Percentiles rank a stretch among this genome's conserved stretches.
These are phyloP conservation scores for Phalera bucephala DNA, from an alignment of 2,888 invertebrate species.

Conservation along the genomic window DNA sequence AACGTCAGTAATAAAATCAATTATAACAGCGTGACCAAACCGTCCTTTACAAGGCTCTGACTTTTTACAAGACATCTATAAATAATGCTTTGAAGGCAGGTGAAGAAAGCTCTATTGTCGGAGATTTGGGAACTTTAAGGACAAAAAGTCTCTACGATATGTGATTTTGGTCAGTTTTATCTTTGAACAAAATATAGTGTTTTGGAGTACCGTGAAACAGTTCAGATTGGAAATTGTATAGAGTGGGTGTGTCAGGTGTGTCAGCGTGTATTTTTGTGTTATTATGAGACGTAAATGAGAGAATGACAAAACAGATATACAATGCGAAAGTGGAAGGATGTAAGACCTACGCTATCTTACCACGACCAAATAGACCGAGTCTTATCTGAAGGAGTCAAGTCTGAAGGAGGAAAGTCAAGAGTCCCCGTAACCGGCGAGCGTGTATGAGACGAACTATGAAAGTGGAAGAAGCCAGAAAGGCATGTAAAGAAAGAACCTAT, in stretches of 20 bases:
- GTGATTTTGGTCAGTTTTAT: slow-evolving; percentile 77
- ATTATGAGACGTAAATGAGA: not conserved
- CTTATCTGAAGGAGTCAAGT: no score
- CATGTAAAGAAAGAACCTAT: no score
- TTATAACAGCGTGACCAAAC: slow-evolving; percentile 48
- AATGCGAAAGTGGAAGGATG: no score
- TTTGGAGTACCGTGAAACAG: slow-evolving; percentile 74
- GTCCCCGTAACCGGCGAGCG: no score
- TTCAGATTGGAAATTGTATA: slow-evolving; percentile 35
- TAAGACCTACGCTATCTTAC: no score
- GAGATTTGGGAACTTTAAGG: slow-evolving; percentile 27
- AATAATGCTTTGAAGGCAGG: slow-evolving; percentile 69
- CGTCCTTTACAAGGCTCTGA: slow-evolving; percentile 19
- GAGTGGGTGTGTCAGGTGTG: slow-evolving; percentile 30
- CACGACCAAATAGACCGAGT: no score
- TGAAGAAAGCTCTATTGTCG: slow-evolving; percentile 54
- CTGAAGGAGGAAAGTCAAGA: no score
- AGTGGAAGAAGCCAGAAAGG: no score
- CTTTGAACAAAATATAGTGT: slow-evolving; percentile 72
- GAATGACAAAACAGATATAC: not conserved
- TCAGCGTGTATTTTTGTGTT: not conserved
- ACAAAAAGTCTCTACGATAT: slow-evolving; percentile 69
- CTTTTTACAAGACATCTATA: slow-evolving; percentile 61
- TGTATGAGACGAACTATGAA: no score
- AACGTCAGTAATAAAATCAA: slow-evolving; percentile 73